Evolutionary conservation across 2,888 invertebrate species (phyloP), one percentile per base, ranked within the genome.

Genomic region (Drymonia ruficornis): DNA sequence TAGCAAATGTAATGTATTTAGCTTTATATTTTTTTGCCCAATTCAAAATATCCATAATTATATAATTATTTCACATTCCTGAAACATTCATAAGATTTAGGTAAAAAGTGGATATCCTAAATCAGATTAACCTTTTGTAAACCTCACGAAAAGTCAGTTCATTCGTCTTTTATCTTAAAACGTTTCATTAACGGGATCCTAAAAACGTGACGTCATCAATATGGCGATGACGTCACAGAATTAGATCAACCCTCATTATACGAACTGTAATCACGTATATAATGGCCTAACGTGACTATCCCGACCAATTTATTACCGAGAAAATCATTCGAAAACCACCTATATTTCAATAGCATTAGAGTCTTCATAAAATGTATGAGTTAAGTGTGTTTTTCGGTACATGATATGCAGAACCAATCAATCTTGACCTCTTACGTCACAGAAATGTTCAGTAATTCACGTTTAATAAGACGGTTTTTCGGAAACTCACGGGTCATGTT

Each of bases 211-310:
- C 49, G 57, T 47, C 75, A 79, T 79, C 74, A 79, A 78, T 78
- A 76, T 76, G 70, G 78, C 62, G 63, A 77, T 79, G 80, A 80
- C 78, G 74, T 74, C 76, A 76, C 71, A 48, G 72, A 77, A 80
- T 76, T 78, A 80, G 74, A 70, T 70, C 72, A 71, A 78, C 76
- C 77, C 72, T 67, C 70, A 78, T 76, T 79, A 74, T 70, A 71
- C 66, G 64, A 75, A 74, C 74, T 76, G 76, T 78, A 77, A 80
- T 80, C 80, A 77, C 65, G 66, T 72, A 64, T 70, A 75, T 77
- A 78, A 79, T 77, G 66, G 71, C 57, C 60, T 65, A 43, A 80
- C 80, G 80, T 80, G 80, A 78, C 76, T 71, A 55, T 60, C 23
- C 49, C 51, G 71, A 69, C 77, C 56, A 76, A 53, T 56, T 70